These are phyloP conservation scores for Falco rusticolus DNA, from an alignment of 2,797 vertebrate genomes.

Conservation along the genomic window DNA sequence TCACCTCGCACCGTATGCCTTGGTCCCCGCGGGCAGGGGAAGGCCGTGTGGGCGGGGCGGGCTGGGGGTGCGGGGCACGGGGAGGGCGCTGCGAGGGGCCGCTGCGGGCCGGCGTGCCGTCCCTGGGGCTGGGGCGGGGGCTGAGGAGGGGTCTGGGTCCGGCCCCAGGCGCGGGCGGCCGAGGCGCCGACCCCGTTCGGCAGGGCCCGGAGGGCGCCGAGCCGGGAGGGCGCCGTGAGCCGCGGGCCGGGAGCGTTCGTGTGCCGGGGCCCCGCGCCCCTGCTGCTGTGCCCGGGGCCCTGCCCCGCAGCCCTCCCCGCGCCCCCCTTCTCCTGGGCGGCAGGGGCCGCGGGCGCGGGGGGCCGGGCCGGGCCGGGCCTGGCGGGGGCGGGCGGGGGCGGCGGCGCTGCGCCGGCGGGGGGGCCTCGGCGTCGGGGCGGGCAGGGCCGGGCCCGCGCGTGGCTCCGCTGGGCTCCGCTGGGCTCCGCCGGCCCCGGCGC, in stretches of 20 bases:
- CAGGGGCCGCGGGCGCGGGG: not conserved
- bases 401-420: too few relatives aligned
- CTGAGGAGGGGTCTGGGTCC: too few relatives aligned
- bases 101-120: not conserved
- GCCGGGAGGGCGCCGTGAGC: not conserved
- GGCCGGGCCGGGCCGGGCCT: not conserved
- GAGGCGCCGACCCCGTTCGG: accelerated
- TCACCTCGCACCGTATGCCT: not conserved
- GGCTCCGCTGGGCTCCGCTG: not conserved
- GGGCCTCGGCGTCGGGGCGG: too few relatives aligned
- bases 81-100: not conserved
- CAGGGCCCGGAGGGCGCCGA: not conserved
- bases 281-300: too few relatives aligned
- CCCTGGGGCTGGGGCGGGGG: not conserved
- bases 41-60: too few relatives aligned
- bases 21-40: not conserved
- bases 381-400: too few relatives aligned
- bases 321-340: not conserved
- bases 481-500: not conserved
- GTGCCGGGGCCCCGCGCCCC: not conserved
- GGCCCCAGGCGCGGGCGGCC: not conserved
- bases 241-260: not conserved
- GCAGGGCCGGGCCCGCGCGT: not conserved
- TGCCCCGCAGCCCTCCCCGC: not conserved
- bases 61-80: too few relatives aligned